phyloP scores from a whole-genome alignment of 2,888 invertebrate species.

The Zygothrica quintamaculata region DNA sequence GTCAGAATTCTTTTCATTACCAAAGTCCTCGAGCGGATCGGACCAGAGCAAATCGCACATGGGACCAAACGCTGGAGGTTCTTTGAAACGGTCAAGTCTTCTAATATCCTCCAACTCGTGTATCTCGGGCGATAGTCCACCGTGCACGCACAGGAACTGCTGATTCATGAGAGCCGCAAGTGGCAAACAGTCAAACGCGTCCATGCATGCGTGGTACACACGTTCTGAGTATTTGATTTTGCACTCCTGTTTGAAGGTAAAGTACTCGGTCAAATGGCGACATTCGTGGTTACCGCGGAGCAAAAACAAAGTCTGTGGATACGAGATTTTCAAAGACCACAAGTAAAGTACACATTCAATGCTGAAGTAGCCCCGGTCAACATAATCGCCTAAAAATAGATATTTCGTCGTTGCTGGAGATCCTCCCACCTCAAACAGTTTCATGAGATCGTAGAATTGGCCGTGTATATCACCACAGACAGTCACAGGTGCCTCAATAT shows the following conservation, averaged over 20 bases:
- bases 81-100: constrained; percentile 99
- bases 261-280: constrained; percentile 99
- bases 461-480: constrained; percentile 99
- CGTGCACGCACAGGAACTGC: constrained; percentile 99
- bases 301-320: constrained; percentile 98
- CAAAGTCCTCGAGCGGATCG: constrained; percentile 99
- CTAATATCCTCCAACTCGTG: constrained; percentile 99
- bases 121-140: constrained; percentile 99
- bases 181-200: constrained; percentile 99
- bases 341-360: constrained; percentile 97
- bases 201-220: constrained; percentile 99
- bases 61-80: constrained; percentile 99
- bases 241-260: constrained; percentile 99
- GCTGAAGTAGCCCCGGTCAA: constrained; percentile 97
- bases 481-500: constrained; percentile 99
- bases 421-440: constrained; percentile 99
- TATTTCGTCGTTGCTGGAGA: constrained; percentile 99
- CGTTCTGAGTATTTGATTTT: constrained; percentile 99
- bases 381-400: constrained; percentile 99
- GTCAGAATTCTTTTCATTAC: constrained; percentile 97
- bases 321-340: constrained; percentile 99
- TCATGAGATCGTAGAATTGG: constrained; percentile 99
- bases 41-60: constrained; percentile 99
- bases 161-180: constrained; percentile 99
- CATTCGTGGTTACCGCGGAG: constrained; percentile 99